Base-by-base conservation (phyloP, 2,113 vertebrate species). In the Actenoides hombroni region DNA sequence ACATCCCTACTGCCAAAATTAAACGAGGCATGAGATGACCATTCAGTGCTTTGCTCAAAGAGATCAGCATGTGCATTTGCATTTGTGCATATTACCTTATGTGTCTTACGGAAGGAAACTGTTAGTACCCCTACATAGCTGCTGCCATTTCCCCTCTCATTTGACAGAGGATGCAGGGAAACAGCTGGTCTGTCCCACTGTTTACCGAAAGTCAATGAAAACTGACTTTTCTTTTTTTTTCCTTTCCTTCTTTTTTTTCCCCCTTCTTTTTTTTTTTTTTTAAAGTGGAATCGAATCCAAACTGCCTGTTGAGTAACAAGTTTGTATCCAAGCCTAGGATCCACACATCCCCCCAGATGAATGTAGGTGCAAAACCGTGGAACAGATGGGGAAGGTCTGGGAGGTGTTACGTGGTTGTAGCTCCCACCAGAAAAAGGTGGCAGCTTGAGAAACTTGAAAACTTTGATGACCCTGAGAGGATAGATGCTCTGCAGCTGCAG, bases 401-500 rank as follows among this genome's bases (percentile, higher is more conserved):
- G 37, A 92, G 65, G 94, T 94, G 94, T 91, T 83, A 84, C 9
- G 6, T 21, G 31, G 42, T 92, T 84, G 64, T 21, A 79, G 42
- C 13, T 91, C 65, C 74, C 86, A 79, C 26, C 60, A 76, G 76
- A 51, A 92, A 94, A 89, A 91, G 81, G 96, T 95, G 91, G 24
- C 40, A 91, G 84, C 94, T 87, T 95, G 95, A 79, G 95, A 96
- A 97, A 87, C 80, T 79, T 53, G 65, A 60, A 95, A 84, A 79
- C 35, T 86, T 89, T 86, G 44, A 91, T 54, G 37, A 68, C 35
- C 31, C 82, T 37, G 26, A 15, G 25, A 51, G 29, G 31, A 44
- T 4, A 65, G 29, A 79, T 6, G 26, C 7, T 53, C 37, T 83
- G 37, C 54, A 73, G 20, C 42, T 46, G 37, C 35, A 51, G 46